Evolutionary conservation across 2,113 vertebrate genomes (phyloP).

Genomic region (Neoarius graeffei): DNA sequence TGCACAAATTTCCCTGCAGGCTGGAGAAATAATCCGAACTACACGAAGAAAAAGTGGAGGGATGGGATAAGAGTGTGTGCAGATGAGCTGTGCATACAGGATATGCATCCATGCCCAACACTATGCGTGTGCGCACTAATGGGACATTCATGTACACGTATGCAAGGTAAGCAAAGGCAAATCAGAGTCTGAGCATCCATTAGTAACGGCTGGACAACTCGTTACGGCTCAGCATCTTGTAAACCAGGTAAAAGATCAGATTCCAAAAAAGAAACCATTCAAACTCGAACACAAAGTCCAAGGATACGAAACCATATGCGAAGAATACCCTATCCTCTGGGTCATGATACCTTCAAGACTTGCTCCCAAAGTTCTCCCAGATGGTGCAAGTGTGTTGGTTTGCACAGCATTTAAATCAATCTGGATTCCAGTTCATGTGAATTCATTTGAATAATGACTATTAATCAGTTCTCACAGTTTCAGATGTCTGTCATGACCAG

Average conservation of each 20-base stretch:
- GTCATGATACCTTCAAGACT: neutral
- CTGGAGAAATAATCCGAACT: neutral
- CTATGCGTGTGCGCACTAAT: neutral
- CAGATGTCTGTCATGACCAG: neutral
- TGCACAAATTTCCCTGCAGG: constrained; percentile 5
- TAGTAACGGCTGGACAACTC: too few relatives aligned
- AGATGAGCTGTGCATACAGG: neutral
- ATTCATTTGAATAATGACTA: constrained; percentile 14
- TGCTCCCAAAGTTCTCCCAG: neutral
- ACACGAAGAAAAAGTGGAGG: neutral
- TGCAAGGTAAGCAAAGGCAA: neutral
- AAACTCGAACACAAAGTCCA: neutral
- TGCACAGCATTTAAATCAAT: neutral
- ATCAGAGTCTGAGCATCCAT: neutral
- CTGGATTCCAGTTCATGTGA: constrained; percentile 10
- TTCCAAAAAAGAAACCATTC: neutral
- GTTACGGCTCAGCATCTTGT: neutral
- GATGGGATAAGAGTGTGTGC: neutral
- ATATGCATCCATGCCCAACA: neutral
- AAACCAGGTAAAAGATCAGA: neutral
- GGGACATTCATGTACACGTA: neutral
- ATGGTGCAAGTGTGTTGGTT: neutral
- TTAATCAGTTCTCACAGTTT: neutral
- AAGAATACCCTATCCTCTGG: neutral
- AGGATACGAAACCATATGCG: neutral